Base-by-base conservation (phyloP, 1,140 invertebrate genomes). In the Aricia agestis region DNA sequence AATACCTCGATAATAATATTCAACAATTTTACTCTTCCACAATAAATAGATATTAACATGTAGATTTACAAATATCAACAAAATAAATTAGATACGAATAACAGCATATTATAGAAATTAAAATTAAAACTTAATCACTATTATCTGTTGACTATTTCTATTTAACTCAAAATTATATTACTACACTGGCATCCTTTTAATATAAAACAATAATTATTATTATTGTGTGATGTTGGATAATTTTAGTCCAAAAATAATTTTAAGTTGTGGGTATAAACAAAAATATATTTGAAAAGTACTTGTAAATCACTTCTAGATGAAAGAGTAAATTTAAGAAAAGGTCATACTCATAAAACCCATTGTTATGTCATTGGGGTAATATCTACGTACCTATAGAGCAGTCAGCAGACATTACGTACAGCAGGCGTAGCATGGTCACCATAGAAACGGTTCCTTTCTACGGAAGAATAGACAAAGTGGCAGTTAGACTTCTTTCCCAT, bases 21-120 rank as follows among this genome's bases (percentile, higher is more conserved):
- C 81, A 90, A 90, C 88, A 90, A 89, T 87, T 89, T 87, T 89
- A 82, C 83, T 88, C 80, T 88, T 83, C 85, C 86, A 90, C 87
- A 89, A 91, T 91, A 91, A 91, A 91, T 91, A 91, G 86, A 88
- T 90, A 89, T 89, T 83, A 91, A 91, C 89, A 89, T 89, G 89
- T 86, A 89, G 89, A 89, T 89, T 91, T 91, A 91, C 88, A 89
- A 91, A 89, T 89, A 91, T 91, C 86, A 91, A 91, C 89, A 91
- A 91, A 91, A 91, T 91, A 91, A 91, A 89, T 91, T 91, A 52
- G 45, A 52, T 52, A 91, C 87, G 83, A 91, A 91, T 91, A 91
- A 91, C 89, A 91, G 89, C 81, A 91, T 89, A 89, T 85, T 89
- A 87, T 83, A 87, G 77, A 72, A 82, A 86, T 82, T 89, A 87